phyloP scores from a whole-genome alignment of 53 echinoderm and acorn worm genomes.

The Patiria pectinifera region DNA sequence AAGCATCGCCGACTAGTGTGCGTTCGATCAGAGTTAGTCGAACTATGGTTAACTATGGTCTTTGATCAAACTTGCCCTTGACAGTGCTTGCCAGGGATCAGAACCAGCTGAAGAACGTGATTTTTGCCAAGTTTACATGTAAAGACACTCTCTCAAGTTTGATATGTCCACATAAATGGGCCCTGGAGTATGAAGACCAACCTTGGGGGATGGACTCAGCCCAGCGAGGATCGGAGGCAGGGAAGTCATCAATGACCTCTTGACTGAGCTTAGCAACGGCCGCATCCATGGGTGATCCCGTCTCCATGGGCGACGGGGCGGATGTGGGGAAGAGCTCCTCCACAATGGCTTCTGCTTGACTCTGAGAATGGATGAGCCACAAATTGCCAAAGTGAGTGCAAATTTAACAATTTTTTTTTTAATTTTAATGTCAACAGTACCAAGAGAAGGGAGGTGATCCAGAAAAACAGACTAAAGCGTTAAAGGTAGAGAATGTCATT shows the following conservation, averaged over 20 bases:
- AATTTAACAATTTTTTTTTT: too few species aligned
- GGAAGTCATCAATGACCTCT: constrained; percentile 96
- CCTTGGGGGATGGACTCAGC: constrained; percentile 98
- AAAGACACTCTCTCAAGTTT: not conserved
- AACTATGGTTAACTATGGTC: too few species aligned
- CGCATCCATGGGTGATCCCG: constrained; percentile 80
- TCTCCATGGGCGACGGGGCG: constrained; percentile 57
- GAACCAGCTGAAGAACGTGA: too few species aligned
- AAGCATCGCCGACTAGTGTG: too few species aligned
- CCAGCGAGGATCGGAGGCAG: constrained; percentile 97
- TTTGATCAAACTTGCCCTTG: too few species aligned
- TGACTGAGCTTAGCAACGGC: constrained; percentile 88
- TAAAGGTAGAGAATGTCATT: too few species aligned
- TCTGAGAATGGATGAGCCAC: constrained; percentile 41
- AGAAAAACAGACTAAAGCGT: too few species aligned
- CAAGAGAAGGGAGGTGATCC: too few species aligned
- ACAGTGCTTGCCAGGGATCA: too few species aligned
- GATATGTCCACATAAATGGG: not conserved
- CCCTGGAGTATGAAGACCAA: constrained; percentile 16
- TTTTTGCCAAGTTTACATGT: not conserved
- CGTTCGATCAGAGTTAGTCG: too few species aligned
- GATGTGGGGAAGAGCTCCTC: constrained; percentile 82
- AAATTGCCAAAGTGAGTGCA: not conserved
- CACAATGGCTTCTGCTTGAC: constrained; percentile 82
- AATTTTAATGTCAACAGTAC: too few species aligned